These are phyloP conservation scores for Sebastes fasciatus DNA, from an alignment of 2,113 vertebrate genomes.

Conservation along the genomic window DNA sequence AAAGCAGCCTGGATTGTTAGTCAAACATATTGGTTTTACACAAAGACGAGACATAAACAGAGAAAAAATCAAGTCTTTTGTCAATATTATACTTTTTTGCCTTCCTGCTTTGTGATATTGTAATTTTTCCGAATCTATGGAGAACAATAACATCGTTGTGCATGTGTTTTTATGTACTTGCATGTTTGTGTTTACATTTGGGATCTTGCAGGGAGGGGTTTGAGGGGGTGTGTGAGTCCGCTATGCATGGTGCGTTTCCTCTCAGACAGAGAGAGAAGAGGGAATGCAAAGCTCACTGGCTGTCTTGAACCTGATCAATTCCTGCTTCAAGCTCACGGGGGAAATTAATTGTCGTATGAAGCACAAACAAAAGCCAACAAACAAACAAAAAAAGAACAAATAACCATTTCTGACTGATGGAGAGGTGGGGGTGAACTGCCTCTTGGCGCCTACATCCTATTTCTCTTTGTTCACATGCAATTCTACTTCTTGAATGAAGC, in stretches of 20 bases:
- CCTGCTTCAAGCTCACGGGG: slow-evolving; percentile 69
- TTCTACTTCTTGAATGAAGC: slow-evolving; percentile 36
- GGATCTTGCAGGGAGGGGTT: not conserved
- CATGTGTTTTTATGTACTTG: slow-evolving; percentile 8
- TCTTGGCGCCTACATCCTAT: slow-evolving; percentile 60
- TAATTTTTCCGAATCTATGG: not conserved
- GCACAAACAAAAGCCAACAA: slow-evolving; percentile 68
- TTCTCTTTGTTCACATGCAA: slow-evolving; percentile 55
- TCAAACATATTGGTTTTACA: not conserved
- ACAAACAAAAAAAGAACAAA: slow-evolving; percentile 58
- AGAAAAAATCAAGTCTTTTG: slow-evolving; percentile 13
- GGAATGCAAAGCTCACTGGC: slow-evolving; percentile 54
- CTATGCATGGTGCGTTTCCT: slow-evolving; percentile 18
- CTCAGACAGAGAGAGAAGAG: slow-evolving; percentile 10
- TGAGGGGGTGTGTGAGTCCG: not conserved
- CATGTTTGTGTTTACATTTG: slow-evolving; percentile 43
- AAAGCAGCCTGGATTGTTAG: not conserved
- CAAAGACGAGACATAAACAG: slow-evolving; percentile 7
- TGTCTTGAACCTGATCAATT: slow-evolving; percentile 72
- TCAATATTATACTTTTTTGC: not conserved
- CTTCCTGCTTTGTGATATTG: not conserved
- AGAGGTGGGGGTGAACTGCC: slow-evolving; percentile 58
- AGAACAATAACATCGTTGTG: slow-evolving; percentile 19
- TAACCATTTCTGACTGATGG: slow-evolving; percentile 71
- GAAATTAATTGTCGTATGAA: slow-evolving; percentile 78